These are phyloP conservation scores for Lasioglossum marginatum DNA, from an alignment of 2,888 invertebrate genomes.

Conservation along the genomic window DNA sequence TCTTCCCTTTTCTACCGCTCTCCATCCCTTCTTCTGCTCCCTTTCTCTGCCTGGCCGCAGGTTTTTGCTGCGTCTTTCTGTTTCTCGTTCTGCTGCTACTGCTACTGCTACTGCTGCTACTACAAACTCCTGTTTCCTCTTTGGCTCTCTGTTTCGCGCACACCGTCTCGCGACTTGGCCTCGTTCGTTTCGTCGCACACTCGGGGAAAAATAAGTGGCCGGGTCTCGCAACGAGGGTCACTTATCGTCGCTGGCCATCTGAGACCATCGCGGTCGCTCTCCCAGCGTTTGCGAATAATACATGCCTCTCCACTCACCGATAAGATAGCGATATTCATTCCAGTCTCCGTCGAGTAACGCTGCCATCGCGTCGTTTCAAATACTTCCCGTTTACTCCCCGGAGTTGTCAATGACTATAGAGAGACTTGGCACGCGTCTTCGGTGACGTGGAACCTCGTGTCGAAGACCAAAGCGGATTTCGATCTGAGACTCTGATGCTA, in stretches of 20 bases:
- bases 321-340: conserved; percentile 50
- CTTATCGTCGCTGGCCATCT: conserved; percentile 66
- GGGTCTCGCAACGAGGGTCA: conserved; percentile 60
- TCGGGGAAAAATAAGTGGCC: conserved; percentile 50
- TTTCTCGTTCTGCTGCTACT: conserved; percentile 12
- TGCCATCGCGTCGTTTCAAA: background rate
- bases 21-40: background rate
- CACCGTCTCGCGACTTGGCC: conserved; percentile 2
- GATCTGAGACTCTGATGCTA: background rate
- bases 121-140: conserved; percentile 5
- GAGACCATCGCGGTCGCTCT: conserved; percentile 30
- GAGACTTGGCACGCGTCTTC: background rate
- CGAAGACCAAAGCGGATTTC: background rate
- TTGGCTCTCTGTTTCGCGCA: background rate
- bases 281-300: conserved; percentile 35
- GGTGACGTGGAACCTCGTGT: background rate
- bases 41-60: background rate
- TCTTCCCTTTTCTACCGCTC: conserved; percentile 44
- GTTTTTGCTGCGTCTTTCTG: conserved; percentile 12
- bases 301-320: conserved; percentile 34
- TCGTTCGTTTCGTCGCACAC: conserved; percentile 47
- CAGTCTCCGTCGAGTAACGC: background rate
- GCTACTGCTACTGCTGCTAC: background rate
- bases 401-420: background rate
- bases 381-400: background rate